Evolutionary conservation across 2,113 vertebrate species (phyloP).

Genomic region (Pachypanchax playfairii): DNA sequence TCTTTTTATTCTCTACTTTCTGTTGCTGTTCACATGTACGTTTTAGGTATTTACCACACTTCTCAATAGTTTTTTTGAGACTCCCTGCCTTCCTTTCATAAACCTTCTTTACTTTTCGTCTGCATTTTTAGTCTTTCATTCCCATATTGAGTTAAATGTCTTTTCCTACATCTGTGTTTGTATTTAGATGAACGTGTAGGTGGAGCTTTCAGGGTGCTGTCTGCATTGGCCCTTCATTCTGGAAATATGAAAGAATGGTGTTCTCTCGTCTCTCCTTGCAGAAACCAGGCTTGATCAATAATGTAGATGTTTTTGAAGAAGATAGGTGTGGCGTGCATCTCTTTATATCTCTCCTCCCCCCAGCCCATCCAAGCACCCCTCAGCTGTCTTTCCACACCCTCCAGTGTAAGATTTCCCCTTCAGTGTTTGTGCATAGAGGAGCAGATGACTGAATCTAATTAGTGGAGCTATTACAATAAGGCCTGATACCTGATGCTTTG

Average conservation of each 20-base stretch:
- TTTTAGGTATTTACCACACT: too few species aligned
- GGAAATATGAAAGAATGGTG: conserved; percentile 33
- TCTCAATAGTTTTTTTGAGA: conserved; percentile 11
- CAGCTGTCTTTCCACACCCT: conserved; percentile 53
- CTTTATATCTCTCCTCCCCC: conserved; percentile 50
- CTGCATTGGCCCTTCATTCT: conserved; percentile 34
- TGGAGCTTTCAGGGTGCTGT: conserved; percentile 1
- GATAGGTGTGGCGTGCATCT: conserved; percentile 60
- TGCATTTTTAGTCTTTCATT: conserved; percentile 14
- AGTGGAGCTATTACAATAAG: conserved; percentile 78
- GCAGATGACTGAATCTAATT: conserved; percentile 80
- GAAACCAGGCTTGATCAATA: conserved; percentile 74
- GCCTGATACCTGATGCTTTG: conserved; percentile 72
- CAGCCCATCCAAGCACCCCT: conserved; percentile 25
- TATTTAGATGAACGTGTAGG: conserved; percentile 1
- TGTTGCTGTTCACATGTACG: conserved; percentile 29
- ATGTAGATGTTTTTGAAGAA: conserved; percentile 78
- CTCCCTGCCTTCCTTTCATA: conserved; percentile 1
- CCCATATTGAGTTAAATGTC: background rate
- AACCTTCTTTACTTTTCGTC: background rate
- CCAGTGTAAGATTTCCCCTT: conserved; percentile 74
- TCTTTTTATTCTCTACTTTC: conserved; percentile 40
- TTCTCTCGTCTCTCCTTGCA: conserved; percentile 48
- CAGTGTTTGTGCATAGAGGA: conserved; percentile 64
- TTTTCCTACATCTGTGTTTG: conserved; percentile 15